Percentiles rank a stretch among this genome's conserved stretches.
Evolutionary conservation across 2,888 invertebrate genomes (phyloP).

Genomic region (Gymnoscelis rufifasciata): DNA sequence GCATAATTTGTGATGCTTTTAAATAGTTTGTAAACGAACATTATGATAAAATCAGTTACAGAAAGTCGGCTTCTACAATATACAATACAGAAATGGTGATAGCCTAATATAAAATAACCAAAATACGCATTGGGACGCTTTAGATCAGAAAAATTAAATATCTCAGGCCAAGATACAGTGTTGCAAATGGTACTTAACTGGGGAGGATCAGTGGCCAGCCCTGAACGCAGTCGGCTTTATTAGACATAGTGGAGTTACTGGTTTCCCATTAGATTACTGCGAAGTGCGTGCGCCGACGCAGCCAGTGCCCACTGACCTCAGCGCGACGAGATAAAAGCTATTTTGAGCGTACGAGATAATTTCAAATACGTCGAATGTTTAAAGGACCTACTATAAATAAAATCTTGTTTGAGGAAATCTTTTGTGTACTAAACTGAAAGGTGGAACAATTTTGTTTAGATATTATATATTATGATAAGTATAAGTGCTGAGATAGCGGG

Average conservation of each 20-base stretch:
- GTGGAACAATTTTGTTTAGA: not conserved
- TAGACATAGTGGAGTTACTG: conserved; percentile 12
- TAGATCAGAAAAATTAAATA: too few species aligned
- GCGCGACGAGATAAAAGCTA: conserved; percentile 71
- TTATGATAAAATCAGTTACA: conserved; percentile 2
- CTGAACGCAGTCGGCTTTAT: too few species aligned
- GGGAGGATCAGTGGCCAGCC: too few species aligned
- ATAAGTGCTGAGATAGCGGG: too few species aligned
- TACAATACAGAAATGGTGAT: too few species aligned
- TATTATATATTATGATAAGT: too few species aligned
- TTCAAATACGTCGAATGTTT: conserved; percentile 65
- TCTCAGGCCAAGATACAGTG: too few species aligned
- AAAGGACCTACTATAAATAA: conserved; percentile 1
- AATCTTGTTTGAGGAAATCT: not conserved
- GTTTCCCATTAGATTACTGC: conserved; percentile 22
- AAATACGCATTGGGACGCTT: too few species aligned
- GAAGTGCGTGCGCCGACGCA: conserved; percentile 57
- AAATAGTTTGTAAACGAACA: conserved; percentile 41
- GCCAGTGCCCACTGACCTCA: conserved; percentile 75
- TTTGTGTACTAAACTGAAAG: not conserved
- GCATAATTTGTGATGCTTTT: conserved; percentile 47
- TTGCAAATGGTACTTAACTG: too few species aligned
- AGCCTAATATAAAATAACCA: too few species aligned
- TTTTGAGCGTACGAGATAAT: conserved; percentile 70
- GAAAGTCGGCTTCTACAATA: conserved; percentile 1